Conservation (phyloP, 1,140 invertebrate species). For the Gonioctena quinquepunctata region DNA sequence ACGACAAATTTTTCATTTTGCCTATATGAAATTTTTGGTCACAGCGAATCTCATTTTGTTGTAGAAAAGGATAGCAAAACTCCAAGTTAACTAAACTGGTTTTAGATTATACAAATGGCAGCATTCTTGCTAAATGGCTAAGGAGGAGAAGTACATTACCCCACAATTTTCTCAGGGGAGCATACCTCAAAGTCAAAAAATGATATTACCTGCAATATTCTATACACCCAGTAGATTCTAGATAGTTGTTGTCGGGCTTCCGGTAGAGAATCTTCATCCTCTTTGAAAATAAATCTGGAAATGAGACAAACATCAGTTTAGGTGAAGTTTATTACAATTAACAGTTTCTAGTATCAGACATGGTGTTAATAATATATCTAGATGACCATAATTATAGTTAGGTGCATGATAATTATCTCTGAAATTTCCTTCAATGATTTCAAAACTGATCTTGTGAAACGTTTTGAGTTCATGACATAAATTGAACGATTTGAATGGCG, state of each 20-base stretch:
- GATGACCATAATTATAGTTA: no score
- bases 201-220: conserved; percentile 72
- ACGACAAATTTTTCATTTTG: no score
- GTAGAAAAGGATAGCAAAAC: background rate
- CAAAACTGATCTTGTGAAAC: no score
- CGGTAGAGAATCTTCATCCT: conserved; percentile 78
- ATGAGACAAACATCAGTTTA: no score
- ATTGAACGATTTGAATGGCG: no score
- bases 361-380: no score
- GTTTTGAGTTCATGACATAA: no score
- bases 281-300: conserved; percentile 79
- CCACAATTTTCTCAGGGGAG: conserved; percentile 63
- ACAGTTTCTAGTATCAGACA: no score
- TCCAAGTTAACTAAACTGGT: background rate
- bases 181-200: conserved; percentile 71
- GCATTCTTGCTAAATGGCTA: conserved; percentile 47
- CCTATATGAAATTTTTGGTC: conserved; percentile 3
- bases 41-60: background rate
- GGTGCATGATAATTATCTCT: no score
- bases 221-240: conserved; percentile 82
- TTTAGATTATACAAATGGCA: conserved; percentile 42
- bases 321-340: no score
- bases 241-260: conserved; percentile 72
- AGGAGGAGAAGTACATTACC: conserved; percentile 49
- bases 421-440: no score